Evolutionary conservation across 2,888 invertebrate genomes (phyloP).

Genomic region (Tetheella fluctuosa): DNA sequence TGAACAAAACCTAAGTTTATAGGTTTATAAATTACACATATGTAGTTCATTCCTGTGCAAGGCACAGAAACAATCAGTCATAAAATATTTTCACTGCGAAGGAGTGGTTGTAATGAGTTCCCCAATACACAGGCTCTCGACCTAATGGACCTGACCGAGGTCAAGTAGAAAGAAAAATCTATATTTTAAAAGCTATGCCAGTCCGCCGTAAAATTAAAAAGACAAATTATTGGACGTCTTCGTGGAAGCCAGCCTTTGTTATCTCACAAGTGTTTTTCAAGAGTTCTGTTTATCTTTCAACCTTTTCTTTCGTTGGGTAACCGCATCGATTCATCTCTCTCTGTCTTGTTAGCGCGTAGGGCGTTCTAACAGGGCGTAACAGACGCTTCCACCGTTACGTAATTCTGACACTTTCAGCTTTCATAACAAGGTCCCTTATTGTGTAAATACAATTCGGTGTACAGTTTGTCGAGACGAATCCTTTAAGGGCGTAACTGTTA

Average conservation of each 20-base stretch:
- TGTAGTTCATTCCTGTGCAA: constrained; percentile 56
- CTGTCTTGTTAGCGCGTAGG: constrained; percentile 77
- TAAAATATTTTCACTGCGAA: constrained; percentile 72
- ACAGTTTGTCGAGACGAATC: constrained; percentile 64
- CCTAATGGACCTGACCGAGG: constrained; percentile 75
- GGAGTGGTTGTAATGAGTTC: constrained; percentile 72
- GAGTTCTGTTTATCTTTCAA: constrained; percentile 76
- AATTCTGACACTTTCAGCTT: constrained; percentile 81
- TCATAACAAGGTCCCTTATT: constrained; percentile 81
- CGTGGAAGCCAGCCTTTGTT: constrained; percentile 83
- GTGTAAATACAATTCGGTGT: constrained; percentile 63
- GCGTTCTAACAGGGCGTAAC: constrained; percentile 81
- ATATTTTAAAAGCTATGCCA: constrained; percentile 79
- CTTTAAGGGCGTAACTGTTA: constrained; percentile 78
- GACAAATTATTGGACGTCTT: constrained; percentile 84
- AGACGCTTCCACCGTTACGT: constrained; percentile 78
- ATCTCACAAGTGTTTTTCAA: constrained; percentile 84
- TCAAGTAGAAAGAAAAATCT: constrained; percentile 63
- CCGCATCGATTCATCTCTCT: constrained; percentile 67
- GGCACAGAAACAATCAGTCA: constrained; percentile 76
- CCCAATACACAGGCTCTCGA: constrained; percentile 67
- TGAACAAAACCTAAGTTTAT: constrained; percentile 35
- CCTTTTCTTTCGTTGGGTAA: constrained; percentile 59
- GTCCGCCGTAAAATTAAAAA: constrained; percentile 83
- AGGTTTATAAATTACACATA: constrained; percentile 47